Conservation (phyloP, 2,888 invertebrate genomes). For the Tricholauxania praeusta region DNA sequence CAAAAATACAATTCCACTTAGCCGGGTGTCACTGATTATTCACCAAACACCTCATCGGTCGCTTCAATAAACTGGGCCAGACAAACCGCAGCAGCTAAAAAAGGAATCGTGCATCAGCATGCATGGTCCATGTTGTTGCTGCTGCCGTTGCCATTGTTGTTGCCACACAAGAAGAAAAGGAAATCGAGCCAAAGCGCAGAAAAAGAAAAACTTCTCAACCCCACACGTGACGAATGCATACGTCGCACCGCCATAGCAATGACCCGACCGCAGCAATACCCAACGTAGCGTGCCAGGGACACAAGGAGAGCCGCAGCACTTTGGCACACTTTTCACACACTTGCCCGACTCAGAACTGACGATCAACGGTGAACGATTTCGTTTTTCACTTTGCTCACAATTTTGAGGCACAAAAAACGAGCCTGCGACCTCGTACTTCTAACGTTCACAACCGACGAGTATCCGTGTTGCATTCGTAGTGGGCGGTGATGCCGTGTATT, state of each 20-base stretch:
- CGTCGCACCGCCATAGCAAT: constrained; percentile 28
- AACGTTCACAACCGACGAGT: background rate
- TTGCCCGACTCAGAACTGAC: background rate
- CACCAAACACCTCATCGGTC: constrained; percentile 42
- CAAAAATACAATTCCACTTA: constrained; percentile 38
- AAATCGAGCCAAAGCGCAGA: constrained; percentile 35
- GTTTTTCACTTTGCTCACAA: constrained; percentile 25
- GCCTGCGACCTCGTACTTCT: constrained; percentile 16
- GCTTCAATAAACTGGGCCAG: constrained; percentile 38
- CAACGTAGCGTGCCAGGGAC: background rate
- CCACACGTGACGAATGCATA: constrained; percentile 26
- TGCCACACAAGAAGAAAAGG: constrained; percentile 38
- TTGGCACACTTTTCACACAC: constrained; percentile 43
- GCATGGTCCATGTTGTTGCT: constrained; percentile 3
- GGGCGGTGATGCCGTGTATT: background rate
- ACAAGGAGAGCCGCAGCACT: constrained; percentile 14
- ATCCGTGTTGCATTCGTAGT: background rate
- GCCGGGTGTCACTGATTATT: constrained; percentile 44
- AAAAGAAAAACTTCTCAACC: constrained; percentile 47
- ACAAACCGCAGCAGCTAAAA: constrained; percentile 35
- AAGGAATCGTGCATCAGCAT: constrained; percentile 25
- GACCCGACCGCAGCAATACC: constrained; percentile 30
- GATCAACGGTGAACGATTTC: background rate
- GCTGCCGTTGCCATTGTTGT: too few species aligned
- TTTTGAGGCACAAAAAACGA: constrained; percentile 29